Conservation (phyloP, 2,888 invertebrate genomes). For the Peribatodes rhomboidaria region DNA sequence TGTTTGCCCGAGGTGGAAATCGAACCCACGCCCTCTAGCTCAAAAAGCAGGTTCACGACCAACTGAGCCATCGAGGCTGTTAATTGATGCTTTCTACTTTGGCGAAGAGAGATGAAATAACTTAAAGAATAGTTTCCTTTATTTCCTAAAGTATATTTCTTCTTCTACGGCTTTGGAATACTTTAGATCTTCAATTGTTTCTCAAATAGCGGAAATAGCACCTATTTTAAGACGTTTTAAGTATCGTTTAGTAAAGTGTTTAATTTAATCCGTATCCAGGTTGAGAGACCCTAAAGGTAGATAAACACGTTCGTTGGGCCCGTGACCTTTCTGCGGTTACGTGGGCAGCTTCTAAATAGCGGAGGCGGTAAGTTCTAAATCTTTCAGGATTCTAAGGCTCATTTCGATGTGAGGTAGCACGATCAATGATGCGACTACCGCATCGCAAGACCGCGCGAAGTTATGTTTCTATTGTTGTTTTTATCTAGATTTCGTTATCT, state of each 20-base stretch:
- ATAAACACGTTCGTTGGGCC: conserved; percentile 2
- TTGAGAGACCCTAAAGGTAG: conserved; percentile 1
- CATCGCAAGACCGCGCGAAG: background rate
- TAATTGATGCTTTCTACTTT: too few species aligned
- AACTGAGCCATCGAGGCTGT: too few species aligned
- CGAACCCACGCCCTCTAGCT: too few species aligned
- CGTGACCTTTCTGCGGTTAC: conserved; percentile 5
- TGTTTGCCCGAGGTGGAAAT: too few species aligned
- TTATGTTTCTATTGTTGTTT: too few species aligned
- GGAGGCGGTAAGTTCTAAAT: conserved; percentile 1
- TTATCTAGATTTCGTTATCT: too few species aligned
- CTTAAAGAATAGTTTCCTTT: too few species aligned
- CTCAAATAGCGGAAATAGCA: background rate
- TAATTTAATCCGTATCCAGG: conserved; percentile 5
- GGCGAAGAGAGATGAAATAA: too few species aligned
- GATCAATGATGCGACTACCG: background rate
- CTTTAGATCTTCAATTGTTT: background rate
- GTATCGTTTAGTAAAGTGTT: background rate
- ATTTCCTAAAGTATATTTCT: too few species aligned
- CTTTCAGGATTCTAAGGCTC: background rate
- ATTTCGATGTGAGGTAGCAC: background rate
- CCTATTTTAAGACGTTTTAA: background rate
- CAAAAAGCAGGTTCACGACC: too few species aligned
- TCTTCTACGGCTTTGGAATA: too few species aligned
- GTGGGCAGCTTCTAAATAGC: conserved; percentile 12